Percentiles rank a stretch among this genome's conserved stretches.
These are phyloP conservation scores for Pardalotus punctatus DNA, from an alignment of 2,113 vertebrate species.

Conservation along the genomic window DNA sequence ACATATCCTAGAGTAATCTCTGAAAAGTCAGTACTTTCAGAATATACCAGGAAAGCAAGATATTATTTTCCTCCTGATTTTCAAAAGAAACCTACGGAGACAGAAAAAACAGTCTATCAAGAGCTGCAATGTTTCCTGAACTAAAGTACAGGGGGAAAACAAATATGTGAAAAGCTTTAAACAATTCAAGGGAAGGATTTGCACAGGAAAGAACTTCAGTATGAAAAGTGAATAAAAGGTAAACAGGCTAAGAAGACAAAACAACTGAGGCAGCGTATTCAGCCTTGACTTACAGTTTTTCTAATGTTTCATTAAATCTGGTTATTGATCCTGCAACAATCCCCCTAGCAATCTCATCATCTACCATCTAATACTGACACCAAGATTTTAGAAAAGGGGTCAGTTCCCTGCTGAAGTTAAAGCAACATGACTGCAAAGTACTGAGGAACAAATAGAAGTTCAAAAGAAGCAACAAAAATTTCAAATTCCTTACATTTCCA, in stretches of 20 bases:
- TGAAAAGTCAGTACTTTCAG: not conserved
- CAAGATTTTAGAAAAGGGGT: not conserved
- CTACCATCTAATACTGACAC: not conserved
- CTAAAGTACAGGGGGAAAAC: not conserved
- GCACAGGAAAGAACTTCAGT: not conserved
- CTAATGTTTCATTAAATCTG: not conserved
- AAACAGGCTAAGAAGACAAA: not conserved
- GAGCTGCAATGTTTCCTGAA: not conserved
- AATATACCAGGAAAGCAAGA: not conserved
- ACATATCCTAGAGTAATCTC: constrained; percentile 21
- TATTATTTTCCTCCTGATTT: constrained; percentile 10
- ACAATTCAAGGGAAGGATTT: not conserved
- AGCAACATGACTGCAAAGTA: not conserved
- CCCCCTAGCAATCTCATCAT: not conserved
- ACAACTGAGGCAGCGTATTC: not conserved
- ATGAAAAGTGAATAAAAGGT: not conserved
- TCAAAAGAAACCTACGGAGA: not conserved
- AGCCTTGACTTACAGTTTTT: not conserved
- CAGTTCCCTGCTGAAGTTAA: not conserved
- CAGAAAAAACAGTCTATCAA: not conserved
- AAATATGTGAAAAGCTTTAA: not conserved
- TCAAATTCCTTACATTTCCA: not conserved
- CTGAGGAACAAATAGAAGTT: not conserved
- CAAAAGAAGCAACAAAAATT: not conserved
- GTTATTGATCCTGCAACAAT: not conserved